Evolutionary conservation across 2,888 invertebrate genomes (phyloP).

Genomic region (Entomobrya multifasciata): DNA sequence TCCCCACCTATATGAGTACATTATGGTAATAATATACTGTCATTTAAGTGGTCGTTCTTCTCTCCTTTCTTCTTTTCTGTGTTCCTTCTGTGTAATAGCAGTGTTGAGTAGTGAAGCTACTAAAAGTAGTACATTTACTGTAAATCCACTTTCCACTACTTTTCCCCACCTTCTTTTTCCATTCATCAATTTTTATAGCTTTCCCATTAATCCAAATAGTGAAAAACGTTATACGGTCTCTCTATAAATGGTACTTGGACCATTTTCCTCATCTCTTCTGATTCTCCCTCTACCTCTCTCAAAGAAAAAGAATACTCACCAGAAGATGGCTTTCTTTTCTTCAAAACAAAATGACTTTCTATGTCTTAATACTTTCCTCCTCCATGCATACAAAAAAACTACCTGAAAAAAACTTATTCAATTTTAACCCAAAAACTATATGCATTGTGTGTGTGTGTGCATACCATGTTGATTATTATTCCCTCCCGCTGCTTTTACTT

Average conservation of each 20-base stretch:
- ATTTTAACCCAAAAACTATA: too few species aligned
- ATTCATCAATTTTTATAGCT: constrained; percentile 66
- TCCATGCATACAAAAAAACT: background rate
- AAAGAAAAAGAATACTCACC: background rate
- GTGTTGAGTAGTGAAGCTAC: background rate
- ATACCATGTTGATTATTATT: background rate
- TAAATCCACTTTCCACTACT: background rate
- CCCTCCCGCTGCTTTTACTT: background rate
- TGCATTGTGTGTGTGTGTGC: too few species aligned
- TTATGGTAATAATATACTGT: constrained; percentile 17
- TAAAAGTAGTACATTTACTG: background rate
- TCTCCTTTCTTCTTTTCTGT: background rate
- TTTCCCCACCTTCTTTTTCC: background rate
- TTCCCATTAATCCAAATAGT: background rate
- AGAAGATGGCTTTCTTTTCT: background rate
- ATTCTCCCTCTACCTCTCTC: background rate
- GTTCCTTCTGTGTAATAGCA: background rate
- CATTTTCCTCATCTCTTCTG: constrained; percentile 1
- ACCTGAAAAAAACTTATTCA: too few species aligned
- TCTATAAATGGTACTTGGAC: background rate
- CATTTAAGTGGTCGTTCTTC: background rate
- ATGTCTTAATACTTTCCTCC: too few species aligned
- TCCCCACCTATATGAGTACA: background rate
- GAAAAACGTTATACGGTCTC: background rate
- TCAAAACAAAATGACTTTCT: background rate